Conservation (phyloP, 2,797 vertebrate genomes). For the Parotocinclus haroldoi region DNA sequence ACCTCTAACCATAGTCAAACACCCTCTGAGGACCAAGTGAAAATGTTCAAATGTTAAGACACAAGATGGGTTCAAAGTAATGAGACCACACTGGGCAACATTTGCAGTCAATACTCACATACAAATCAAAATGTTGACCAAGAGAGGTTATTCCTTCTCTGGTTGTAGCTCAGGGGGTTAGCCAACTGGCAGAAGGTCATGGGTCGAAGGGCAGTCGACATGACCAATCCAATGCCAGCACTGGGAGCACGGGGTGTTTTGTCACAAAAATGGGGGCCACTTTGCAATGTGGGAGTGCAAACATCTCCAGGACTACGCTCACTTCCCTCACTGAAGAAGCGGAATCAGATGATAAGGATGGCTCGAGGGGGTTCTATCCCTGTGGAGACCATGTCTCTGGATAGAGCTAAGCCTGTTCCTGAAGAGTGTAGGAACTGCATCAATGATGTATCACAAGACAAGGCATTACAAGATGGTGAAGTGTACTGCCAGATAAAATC, state of each 20-base stretch:
- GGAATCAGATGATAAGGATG: constrained; percentile 61
- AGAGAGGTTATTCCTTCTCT: constrained; percentile 46
- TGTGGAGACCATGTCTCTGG: constrained; percentile 53
- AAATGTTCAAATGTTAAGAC: constrained; percentile 14
- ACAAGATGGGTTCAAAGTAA: constrained; percentile 14
- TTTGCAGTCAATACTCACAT: constrained; percentile 9
- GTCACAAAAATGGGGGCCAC: constrained; percentile 68
- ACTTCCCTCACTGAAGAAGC: constrained; percentile 80
- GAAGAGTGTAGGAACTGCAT: constrained; percentile 69
- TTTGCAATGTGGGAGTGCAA: constrained; percentile 89
- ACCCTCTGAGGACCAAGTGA: constrained; percentile 1
- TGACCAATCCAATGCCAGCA: constrained; percentile 74
- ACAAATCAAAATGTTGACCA: constrained; percentile 41
- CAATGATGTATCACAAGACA: constrained; percentile 66
- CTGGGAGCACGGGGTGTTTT: constrained; percentile 62
- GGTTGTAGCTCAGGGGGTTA: constrained; percentile 75
- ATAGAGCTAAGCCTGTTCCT: constrained; percentile 51
- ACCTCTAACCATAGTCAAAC: constrained; percentile 20
- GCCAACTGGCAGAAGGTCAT: constrained; percentile 62
- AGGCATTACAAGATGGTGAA: constrained; percentile 66
- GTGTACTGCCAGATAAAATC: constrained; percentile 73
- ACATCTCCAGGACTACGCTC: constrained; percentile 92
- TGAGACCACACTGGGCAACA: constrained; percentile 19
- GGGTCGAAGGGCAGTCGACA: constrained; percentile 75
- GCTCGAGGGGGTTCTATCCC: constrained; percentile 46